Conservation (phyloP, 1,140 invertebrate species). For the Cataglyphis hispanica region DNA sequence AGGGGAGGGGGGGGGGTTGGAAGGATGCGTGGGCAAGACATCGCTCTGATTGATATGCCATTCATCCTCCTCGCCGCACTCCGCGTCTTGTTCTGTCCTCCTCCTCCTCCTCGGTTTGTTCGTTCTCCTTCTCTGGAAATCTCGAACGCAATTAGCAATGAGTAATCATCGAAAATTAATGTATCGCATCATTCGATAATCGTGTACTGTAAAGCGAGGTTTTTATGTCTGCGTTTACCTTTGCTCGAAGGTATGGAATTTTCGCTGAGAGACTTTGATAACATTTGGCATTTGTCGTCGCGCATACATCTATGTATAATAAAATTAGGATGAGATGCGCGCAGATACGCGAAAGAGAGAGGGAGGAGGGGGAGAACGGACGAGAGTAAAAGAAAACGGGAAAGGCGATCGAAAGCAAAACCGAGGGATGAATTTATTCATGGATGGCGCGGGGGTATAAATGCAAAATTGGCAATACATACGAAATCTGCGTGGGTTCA, state of each 20-base stretch:
- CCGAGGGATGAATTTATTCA: conserved; percentile 82
- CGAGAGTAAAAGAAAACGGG: conserved; percentile 32
- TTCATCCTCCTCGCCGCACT: conserved; percentile 53
- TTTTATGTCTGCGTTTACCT: neutral
- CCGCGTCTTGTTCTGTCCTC: neutral
- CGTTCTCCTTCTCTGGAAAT: conserved; percentile 23
- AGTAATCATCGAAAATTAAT: conserved; percentile 49
- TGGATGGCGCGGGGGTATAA: conserved; percentile 81
- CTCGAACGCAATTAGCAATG: conserved; percentile 54
- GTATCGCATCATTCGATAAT: conserved; percentile 36
- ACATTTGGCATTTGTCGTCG: conserved; percentile 5
- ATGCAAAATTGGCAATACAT: conserved; percentile 87
- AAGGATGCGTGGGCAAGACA: conserved; percentile 78
- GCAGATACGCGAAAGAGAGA: neutral
- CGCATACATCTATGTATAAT: conserved; percentile 31
- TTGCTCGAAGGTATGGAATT: conserved; percentile 4
- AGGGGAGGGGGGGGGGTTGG: neutral
- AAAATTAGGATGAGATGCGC: conserved; percentile 36
- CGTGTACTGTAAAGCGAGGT: neutral
- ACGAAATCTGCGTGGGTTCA: conserved; percentile 86
- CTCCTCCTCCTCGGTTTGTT: neutral
- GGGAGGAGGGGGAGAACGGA: neutral
- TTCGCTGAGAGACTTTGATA: neutral
- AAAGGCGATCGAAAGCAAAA: conserved; percentile 77
- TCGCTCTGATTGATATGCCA: conserved; percentile 80